Base-by-base conservation (phyloP, 2,888 invertebrate species). In the Zonitis immaculata region DNA sequence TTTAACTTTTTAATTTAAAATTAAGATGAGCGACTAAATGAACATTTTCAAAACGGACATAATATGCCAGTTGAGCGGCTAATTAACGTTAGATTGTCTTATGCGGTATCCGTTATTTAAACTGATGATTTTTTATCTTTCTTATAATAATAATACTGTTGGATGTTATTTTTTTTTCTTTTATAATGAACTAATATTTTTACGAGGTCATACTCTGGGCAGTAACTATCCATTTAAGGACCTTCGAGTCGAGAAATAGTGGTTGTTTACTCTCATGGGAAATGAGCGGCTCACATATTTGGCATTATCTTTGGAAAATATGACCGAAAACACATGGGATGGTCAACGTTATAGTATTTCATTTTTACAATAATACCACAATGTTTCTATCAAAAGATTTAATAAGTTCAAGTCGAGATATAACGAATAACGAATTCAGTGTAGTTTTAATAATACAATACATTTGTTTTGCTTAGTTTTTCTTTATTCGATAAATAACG, bases 181-280 rank as follows among this genome's bases (percentile, higher is more conserved):
- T 61, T 60, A 63, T 66, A 66, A 61, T 62, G 59, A 65, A 63
- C 69, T 70, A 70, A 69, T 71, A 67, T 70, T 70, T 71, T 69
- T 66, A 70, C 65, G 68, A 62, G 66, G 66, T 70, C 68, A 65
- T 68, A 69, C 65, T 56, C 66, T 68, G 68, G 66, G 62, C 67
- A 68, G 66, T 70, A 70, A 71, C 69, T 71, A 69, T 69, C 67
- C 64, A 66, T 70, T 70, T 69, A 68, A 68, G 66, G 66, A 66
- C 66, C 67, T 66, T 63, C 63, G 64, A 64, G 66, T 66, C 65
- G 64, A 65, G 65, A 69, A 68, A 72, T 69, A 68, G 66, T 67
- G 64, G 64, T 66, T 69, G 70, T 69, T 69, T 67, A 62, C 64
- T 70, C 71, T 66, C 71, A 42, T 59, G 70, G 70, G 71, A 72